Conservation (phyloP, 1,140 invertebrate species). For the Polyergus mexicanus region DNA sequence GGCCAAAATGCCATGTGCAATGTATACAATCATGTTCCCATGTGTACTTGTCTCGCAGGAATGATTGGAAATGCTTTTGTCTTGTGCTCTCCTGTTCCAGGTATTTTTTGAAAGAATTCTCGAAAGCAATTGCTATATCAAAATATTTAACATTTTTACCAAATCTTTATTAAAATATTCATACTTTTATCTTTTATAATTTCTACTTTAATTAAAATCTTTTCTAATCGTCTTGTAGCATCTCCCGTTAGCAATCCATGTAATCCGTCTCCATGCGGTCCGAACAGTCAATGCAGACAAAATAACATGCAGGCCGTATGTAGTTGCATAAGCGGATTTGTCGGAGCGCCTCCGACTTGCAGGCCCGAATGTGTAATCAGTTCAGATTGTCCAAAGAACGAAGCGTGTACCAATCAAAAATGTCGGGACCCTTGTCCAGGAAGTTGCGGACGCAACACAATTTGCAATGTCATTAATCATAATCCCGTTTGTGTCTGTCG, state of each 20-base stretch:
- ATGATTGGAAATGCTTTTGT: conserved; percentile 91
- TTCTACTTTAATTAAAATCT: not conserved
- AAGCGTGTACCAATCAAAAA: conserved; percentile 89
- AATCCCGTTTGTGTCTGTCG: conserved; percentile 85
- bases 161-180: conserved; percentile 67
- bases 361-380: conserved; percentile 90
- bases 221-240: conserved; percentile 65
- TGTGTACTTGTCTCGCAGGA: conserved; percentile 90
- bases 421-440: conserved; percentile 90
- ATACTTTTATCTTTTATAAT: conserved; percentile 73
- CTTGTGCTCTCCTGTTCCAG: conserved; percentile 87
- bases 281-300: conserved; percentile 89
- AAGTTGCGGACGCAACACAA: conserved; percentile 88
- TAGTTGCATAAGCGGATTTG: conserved; percentile 88
- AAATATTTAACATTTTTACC: not conserved
- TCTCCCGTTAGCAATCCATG: conserved; percentile 81
- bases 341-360: conserved; percentile 89
- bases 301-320: conserved; percentile 87
- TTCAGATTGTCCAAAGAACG: conserved; percentile 88
- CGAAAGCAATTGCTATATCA: not conserved
- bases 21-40: conserved; percentile 91
- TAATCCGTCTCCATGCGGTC: conserved; percentile 88
- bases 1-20: conserved; percentile 90
- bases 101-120: conserved; percentile 76
- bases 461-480: conserved; percentile 87